Evolutionary conservation across 2,888 invertebrate genomes (phyloP).

Genomic region (Dusona sp.): DNA sequence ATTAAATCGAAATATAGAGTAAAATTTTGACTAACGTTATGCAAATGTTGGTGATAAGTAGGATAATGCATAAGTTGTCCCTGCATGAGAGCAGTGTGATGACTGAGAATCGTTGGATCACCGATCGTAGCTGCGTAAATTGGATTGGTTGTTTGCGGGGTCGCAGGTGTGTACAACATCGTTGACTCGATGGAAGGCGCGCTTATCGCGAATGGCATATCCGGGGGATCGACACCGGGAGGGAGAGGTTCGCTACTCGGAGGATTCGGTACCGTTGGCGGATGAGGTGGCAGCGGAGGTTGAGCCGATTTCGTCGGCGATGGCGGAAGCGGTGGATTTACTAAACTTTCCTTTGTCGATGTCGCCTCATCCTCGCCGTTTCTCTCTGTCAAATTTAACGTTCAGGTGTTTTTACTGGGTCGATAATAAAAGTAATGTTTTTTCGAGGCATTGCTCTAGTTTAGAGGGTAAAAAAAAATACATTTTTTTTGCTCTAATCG

Average conservation of each 20-base stretch:
- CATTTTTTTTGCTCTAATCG: too few species aligned
- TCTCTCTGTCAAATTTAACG: constrained; percentile 46
- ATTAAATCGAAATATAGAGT: neutral
- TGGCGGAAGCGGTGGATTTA: constrained; percentile 74
- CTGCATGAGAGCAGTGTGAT: constrained; percentile 79
- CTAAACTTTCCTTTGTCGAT: constrained; percentile 43
- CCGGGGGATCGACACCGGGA: constrained; percentile 86
- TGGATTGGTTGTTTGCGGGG: constrained; percentile 76
- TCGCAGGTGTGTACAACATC: constrained; percentile 77
- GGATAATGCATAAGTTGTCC: constrained; percentile 82
- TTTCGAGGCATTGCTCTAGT: too few species aligned
- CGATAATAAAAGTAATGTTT: too few species aligned
- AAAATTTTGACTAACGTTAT: constrained; percentile 76
- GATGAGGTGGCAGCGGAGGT: constrained; percentile 72
- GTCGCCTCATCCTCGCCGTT: constrained; percentile 31
- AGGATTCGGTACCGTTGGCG: constrained; percentile 71
- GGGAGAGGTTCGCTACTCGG: constrained; percentile 85
- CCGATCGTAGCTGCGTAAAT: constrained; percentile 81
- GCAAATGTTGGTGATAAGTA: constrained; percentile 81
- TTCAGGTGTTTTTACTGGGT: neutral
- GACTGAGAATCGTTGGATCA: constrained; percentile 79
- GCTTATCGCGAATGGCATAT: constrained; percentile 80
- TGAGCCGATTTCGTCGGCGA: constrained; percentile 73
- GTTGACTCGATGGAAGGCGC: constrained; percentile 78
- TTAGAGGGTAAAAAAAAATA: too few species aligned